Evolutionary conservation across 1,140 invertebrate genomes (phyloP), one percentile per base, ranked within the genome.

Genomic region (Drosophila simulans): DNA sequence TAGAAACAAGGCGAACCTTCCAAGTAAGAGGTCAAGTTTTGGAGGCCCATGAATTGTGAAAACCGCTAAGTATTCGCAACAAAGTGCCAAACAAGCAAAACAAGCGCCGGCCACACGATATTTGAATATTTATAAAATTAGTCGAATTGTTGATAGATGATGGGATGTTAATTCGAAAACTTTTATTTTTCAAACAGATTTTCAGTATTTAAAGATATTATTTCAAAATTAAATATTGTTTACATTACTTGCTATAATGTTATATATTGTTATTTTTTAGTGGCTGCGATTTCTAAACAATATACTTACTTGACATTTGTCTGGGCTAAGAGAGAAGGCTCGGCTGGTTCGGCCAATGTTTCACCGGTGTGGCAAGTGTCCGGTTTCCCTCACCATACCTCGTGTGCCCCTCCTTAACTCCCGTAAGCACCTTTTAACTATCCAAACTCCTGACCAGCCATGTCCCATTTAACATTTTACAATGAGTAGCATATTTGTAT

Each of bases 391-490:
- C 20, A n/a, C 15, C 40, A n/a, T 8, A 42, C 15, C 39, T 15
- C 39, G 39, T 7, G n/a, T 5, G 12, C 46, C 46, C 13, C 25
- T 58, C 31, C 20, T 46, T 25, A 15, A 27, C 25, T 43, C 35
- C 43, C 27, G 49, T 15, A 0, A 10, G 8, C 12, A 59, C n/a
- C 31, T 43, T 42, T 8, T 22, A 46, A 13, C 37, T 39, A 13
- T 12, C 15, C 17, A 46, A 5, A n/a, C 59, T 20, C 39, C n/a
- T 39, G 13, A 37, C 5, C 54, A 57, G 73, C 77, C 49, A 73
- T 82, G 80, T 74, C 80, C 80, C 80, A 77, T 82, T 82, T 82
- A 82, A 82, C 69, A 80, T 76, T 81, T 80, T 71, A 80, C 72
- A 60, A 54, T 64, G 65, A 51, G 52, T 51, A 51, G 65, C 58